A percentile compares a stretch with the other conserved stretches of the same genome.
Conservation (phyloP, 1,140 invertebrate species). For the Macrobrachium rosenbergii region DNA sequence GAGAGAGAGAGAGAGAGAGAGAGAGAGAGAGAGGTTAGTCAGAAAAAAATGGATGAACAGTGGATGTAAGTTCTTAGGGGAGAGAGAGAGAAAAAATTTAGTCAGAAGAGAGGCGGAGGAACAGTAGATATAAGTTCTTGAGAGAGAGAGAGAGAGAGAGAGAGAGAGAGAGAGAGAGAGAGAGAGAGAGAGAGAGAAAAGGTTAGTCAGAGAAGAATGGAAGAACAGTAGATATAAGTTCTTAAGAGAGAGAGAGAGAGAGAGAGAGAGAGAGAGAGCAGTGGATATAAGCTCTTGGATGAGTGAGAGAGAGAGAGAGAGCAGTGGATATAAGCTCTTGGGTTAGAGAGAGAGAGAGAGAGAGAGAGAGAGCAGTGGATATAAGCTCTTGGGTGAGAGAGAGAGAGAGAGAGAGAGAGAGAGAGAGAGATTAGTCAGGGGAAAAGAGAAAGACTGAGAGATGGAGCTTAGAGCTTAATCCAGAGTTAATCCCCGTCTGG, state of each 20-base stretch:
- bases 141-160: background rate
- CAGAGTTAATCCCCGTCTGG: no score
- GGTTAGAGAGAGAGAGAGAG: no score
- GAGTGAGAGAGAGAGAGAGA: constrained; percentile 32
- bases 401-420: no score
- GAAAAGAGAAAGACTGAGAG: background rate
- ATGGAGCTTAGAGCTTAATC: no score
- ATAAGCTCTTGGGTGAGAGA: no score
- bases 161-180: constrained; percentile 29
- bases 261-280: background rate
- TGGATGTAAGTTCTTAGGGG: background rate
- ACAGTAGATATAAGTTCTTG: no score
- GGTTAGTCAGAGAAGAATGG: background rate
- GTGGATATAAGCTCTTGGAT: no score
- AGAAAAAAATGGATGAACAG: constrained; percentile 12
- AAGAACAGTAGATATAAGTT: background rate
- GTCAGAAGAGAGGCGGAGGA: background rate
- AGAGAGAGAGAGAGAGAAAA: constrained; percentile 29
- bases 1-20: constrained; percentile 17
- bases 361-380: background rate
- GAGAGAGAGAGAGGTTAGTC: background rate
- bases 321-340: no score
- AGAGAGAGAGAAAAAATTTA: background rate
- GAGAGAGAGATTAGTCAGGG: background rate
- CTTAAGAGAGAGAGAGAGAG: no score